phyloP scores from a whole-genome alignment of 2,888 invertebrate genomes.

The Limnephilus auricula region DNA sequence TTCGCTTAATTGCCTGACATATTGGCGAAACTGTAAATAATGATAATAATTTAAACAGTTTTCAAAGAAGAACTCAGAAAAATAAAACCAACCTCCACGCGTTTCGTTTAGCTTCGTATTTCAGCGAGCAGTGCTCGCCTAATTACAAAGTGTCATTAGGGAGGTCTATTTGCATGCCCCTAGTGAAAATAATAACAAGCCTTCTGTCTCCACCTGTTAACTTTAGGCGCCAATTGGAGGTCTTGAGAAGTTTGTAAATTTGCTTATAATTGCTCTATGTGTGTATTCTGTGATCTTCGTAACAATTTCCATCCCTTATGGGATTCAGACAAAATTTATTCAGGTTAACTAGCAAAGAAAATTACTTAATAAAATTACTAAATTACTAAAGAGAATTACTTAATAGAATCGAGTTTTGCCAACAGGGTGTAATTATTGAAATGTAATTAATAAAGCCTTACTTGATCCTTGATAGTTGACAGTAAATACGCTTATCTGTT shows the following conservation, averaged over 20 bases:
- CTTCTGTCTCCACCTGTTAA: conserved; percentile 12
- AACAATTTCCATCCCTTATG: conserved; percentile 16
- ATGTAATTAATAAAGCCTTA: not conserved
- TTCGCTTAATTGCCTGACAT: not conserved
- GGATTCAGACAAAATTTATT: not conserved
- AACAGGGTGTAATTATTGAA: not conserved
- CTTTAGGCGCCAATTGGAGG: conserved; percentile 20
- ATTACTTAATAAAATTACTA: not conserved
- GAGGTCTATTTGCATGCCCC: conserved; percentile 36
- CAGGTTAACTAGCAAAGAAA: not conserved
- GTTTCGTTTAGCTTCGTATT: not conserved
- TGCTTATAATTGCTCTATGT: conserved; percentile 3
- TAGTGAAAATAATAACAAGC: conserved; percentile 40
- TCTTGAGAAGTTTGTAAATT: conserved; percentile 37
- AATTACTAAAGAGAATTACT: not conserved
- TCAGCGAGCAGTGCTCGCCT: conserved; percentile 13
- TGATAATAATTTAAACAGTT: not conserved
- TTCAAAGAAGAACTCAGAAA: not conserved
- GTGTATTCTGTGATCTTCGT: not conserved
- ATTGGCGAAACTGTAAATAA: conserved; percentile 18
- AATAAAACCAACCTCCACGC: not conserved
- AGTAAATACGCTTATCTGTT: not conserved
- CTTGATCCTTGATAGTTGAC: not conserved
- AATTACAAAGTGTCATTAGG: conserved; percentile 42
- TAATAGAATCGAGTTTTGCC: not conserved